Percentiles rank a stretch among this genome's conserved stretches.
Evolutionary conservation across 2,113 vertebrate species (phyloP).

Genomic region (Xiphophorus couchianus): DNA sequence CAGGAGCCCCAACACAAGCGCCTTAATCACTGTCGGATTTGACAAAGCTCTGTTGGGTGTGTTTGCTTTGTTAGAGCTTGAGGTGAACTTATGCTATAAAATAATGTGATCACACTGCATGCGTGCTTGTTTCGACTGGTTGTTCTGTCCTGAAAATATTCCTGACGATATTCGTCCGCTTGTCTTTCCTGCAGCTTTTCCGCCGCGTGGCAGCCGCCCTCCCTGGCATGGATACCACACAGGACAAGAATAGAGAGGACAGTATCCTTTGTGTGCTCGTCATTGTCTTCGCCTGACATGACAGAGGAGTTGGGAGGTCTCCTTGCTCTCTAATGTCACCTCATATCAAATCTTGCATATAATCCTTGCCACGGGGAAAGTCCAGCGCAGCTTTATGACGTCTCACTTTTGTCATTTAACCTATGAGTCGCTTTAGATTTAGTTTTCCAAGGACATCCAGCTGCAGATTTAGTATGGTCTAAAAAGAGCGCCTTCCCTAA

Average conservation of each 20-base stretch:
- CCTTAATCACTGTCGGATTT: slow-evolving; percentile 27
- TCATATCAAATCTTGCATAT: slow-evolving; percentile 2
- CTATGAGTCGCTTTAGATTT: slow-evolving; percentile 10
- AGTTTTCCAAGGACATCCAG: neutral
- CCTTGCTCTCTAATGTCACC: neutral
- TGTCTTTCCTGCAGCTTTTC: slow-evolving; percentile 86
- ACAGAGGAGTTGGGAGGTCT: slow-evolving; percentile 3
- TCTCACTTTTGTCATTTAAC: slow-evolving; percentile 20
- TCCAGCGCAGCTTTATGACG: slow-evolving; percentile 17
- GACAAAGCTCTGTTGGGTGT: slow-evolving; percentile 27
- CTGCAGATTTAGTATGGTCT: too few species aligned
- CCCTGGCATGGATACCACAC: slow-evolving; percentile 97
- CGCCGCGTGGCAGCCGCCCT: slow-evolving; percentile 97
- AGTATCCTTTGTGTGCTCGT: slow-evolving; percentile 90
- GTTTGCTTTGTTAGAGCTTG: slow-evolving; percentile 51
- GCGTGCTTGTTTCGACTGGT: slow-evolving; percentile 1
- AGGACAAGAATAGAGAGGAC: slow-evolving; percentile 99
- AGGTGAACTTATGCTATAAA: slow-evolving; percentile 23
- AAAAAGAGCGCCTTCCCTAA: neutral
- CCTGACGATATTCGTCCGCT: slow-evolving; percentile 20
- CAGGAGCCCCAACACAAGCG: slow-evolving; percentile 15
- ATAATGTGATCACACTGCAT: slow-evolving; percentile 11
- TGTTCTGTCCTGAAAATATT: slow-evolving; percentile 15
- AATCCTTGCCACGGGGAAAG: neutral
- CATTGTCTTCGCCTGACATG: slow-evolving; percentile 12